phyloP scores from a whole-genome alignment of 1,140 invertebrate species.

The Cyclina sinensis region DNA sequence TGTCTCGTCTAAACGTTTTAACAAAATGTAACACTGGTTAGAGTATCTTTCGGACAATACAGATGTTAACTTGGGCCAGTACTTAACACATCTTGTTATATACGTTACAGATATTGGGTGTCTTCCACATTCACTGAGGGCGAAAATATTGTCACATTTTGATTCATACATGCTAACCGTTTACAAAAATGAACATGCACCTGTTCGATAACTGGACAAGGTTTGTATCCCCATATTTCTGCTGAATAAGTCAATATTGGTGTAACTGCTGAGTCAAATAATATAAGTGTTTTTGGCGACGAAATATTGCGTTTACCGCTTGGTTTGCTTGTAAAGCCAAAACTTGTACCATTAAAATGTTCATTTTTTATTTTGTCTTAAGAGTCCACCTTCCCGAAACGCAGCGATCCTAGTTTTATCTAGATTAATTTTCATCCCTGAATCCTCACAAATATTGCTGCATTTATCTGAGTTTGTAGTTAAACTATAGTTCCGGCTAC shows the following conservation, averaged over 20 bases:
- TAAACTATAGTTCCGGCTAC: no score
- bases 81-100: constrained; percentile 4
- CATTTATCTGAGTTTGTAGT: no score
- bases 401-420: constrained; percentile 23
- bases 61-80: neutral
- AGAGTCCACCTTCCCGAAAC: constrained; percentile 4
- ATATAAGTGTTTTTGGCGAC: neutral
- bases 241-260: neutral
- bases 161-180: constrained; percentile 17
- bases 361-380: constrained; percentile 7
- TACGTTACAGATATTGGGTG: neutral
- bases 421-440: constrained; percentile 5
- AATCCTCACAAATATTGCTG: no score
- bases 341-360: no score
- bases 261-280: neutral
- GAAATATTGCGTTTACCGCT: no score
- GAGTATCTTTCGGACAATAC: neutral
- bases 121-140: neutral
- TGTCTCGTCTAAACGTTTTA: constrained; percentile 1
- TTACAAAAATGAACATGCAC: constrained; percentile 2
- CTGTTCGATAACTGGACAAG: neutral
- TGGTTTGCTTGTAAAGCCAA: no score
- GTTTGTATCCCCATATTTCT: constrained; percentile 11
- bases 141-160: neutral
- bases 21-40: no score